Conservation (phyloP, 2,113 vertebrate species). For the Aythya baeri region DNA sequence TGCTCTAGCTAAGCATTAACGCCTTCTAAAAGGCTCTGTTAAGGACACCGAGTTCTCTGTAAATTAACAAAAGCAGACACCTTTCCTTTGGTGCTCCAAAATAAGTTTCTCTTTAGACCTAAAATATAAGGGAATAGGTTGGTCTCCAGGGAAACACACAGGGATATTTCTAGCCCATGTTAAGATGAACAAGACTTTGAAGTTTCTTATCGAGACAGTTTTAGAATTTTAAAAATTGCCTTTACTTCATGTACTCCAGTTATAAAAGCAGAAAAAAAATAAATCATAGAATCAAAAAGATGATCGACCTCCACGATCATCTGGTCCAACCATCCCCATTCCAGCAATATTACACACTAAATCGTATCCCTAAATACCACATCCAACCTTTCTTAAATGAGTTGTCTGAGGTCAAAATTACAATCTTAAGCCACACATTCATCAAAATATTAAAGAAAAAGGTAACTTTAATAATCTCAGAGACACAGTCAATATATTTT, state of each 20-base stretch:
- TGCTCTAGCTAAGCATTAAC: neutral
- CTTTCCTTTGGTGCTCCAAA: neutral
- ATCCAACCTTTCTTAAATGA: too few relatives aligned
- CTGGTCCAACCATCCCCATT: too few relatives aligned
- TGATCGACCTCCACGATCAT: too few relatives aligned
- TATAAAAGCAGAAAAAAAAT: neutral
- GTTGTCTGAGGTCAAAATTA: neutral
- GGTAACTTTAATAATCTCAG: neutral
- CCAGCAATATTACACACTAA: too few relatives aligned
- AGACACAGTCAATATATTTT: neutral
- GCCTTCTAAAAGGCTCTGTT: neutral
- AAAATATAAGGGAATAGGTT: neutral
- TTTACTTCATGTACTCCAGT: neutral
- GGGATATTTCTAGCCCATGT: neutral
- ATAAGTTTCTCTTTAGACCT: neutral
- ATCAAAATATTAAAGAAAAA: neutral
- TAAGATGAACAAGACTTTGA: neutral
- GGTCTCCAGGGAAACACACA: neutral
- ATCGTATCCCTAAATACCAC: too few relatives aligned
- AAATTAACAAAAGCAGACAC: neutral
- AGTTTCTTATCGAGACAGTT: neutral
- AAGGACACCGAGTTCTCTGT: neutral
- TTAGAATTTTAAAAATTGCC: neutral
- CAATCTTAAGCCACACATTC: neutral
- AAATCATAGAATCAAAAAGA: too few relatives aligned